Evolutionary conservation across 2,113 vertebrate genomes (phyloP).

Genomic region (Morphnarchus princeps): DNA sequence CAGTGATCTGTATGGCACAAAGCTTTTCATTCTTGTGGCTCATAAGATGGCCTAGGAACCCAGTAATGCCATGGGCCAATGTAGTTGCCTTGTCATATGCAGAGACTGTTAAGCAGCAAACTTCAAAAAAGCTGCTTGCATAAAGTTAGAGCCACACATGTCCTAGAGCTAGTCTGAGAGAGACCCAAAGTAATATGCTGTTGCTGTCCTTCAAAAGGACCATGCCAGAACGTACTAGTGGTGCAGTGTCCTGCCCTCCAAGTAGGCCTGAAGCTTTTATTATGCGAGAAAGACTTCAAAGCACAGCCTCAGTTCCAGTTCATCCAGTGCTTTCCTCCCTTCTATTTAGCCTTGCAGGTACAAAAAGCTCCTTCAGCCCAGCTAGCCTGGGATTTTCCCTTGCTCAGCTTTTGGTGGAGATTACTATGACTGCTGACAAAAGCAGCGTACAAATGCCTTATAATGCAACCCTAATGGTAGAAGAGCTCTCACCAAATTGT

Average conservation of each 20-base stretch:
- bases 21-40: neutral
- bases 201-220: neutral
- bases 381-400: neutral
- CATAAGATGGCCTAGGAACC: neutral
- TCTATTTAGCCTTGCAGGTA: neutral
- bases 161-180: neutral
- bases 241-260: neutral
- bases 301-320: neutral
- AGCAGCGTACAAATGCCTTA: neutral
- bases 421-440: neutral
- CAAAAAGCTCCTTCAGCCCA: neutral
- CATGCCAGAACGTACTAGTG: neutral
- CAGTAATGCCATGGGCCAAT: neutral
- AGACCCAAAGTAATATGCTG: neutral
- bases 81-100: neutral
- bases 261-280: neutral
- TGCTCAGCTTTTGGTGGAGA: neutral
- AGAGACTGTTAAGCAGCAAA: neutral
- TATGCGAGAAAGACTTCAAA: neutral
- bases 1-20: neutral
- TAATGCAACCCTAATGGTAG: neutral
- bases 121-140: neutral
- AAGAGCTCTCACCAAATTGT: constrained; percentile 31
- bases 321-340: neutral
- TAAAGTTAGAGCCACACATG: neutral